Conservation (phyloP, 2,113 vertebrate species). For the Salvelinus fontinalis region DNA sequence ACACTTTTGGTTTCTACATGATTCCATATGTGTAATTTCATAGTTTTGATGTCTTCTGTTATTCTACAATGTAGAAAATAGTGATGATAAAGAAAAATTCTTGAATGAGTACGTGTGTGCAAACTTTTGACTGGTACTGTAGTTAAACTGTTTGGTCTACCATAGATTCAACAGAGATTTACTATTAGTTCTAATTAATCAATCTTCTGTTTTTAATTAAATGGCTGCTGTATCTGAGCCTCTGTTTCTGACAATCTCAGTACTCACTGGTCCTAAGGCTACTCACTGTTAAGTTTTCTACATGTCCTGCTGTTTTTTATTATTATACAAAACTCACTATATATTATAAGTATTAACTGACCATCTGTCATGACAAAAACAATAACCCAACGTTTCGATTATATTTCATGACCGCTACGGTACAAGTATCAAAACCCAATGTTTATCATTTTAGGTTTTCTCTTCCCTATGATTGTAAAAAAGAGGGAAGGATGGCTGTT, state of each 20-base stretch:
- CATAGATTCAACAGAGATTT: not conserved
- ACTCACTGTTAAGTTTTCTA: not conserved
- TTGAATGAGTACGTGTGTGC: no score
- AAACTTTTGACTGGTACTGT: no score
- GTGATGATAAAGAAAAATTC: no score
- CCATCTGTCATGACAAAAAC: not conserved
- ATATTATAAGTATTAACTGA: not conserved
- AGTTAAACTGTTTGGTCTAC: not conserved
- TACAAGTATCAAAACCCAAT: not conserved
- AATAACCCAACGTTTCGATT: not conserved
- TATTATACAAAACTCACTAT: not conserved
- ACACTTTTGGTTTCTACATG: no score
- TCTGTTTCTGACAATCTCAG: not conserved
- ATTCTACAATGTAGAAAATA: no score
- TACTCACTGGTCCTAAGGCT: not conserved
- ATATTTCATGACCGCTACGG: not conserved
- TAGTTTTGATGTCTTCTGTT: no score
- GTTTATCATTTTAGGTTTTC: not conserved
- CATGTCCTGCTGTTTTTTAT: not conserved
- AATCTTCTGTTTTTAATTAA: not conserved
- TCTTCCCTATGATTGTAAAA: not conserved
- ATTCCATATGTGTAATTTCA: no score
- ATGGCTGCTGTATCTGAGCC: not conserved
- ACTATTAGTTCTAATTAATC: not conserved
- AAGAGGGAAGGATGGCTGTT: not conserved